Conservation (phyloP, 2,888 invertebrate genomes). For the Cheilosia vulpina region DNA sequence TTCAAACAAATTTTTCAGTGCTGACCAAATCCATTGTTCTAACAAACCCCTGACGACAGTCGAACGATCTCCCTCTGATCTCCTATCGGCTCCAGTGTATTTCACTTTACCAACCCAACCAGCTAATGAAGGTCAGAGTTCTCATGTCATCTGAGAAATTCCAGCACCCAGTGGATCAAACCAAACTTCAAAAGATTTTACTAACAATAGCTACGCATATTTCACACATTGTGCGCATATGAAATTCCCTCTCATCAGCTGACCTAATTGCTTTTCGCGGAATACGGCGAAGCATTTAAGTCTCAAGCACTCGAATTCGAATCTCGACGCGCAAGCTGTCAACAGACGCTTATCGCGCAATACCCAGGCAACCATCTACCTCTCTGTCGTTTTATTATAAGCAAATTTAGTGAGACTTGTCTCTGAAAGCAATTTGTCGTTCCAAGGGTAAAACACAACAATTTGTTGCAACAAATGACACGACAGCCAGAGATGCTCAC, state of each 20-base stretch:
- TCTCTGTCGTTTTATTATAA: constrained; percentile 41
- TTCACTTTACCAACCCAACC: background rate
- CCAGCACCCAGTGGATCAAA: constrained; percentile 5
- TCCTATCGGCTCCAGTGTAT: background rate
- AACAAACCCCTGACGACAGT: too few species aligned
- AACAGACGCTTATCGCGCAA: constrained; percentile 65
- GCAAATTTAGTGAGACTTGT: constrained; percentile 61
- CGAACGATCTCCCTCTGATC: background rate
- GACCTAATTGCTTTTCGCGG: constrained; percentile 72
- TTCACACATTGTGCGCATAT: constrained; percentile 47
- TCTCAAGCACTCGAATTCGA: constrained; percentile 38
- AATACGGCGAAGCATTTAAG: constrained; percentile 46
- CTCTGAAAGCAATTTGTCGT: constrained; percentile 66
- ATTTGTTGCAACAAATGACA: constrained; percentile 71
- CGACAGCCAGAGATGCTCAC: constrained; percentile 66
- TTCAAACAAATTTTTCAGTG: too few species aligned
- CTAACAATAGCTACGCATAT: constrained; percentile 39
- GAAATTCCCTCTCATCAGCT: constrained; percentile 56
- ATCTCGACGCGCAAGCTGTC: constrained; percentile 55
- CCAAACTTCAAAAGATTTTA: constrained; percentile 24
- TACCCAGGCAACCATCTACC: constrained; percentile 48
- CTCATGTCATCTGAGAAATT: constrained; percentile 1
- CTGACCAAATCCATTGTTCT: too few species aligned
- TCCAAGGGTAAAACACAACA: constrained; percentile 61
- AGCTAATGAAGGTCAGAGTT: background rate